Conservation (phyloP, 2,797 vertebrate species). For the Cygnus olor region DNA sequence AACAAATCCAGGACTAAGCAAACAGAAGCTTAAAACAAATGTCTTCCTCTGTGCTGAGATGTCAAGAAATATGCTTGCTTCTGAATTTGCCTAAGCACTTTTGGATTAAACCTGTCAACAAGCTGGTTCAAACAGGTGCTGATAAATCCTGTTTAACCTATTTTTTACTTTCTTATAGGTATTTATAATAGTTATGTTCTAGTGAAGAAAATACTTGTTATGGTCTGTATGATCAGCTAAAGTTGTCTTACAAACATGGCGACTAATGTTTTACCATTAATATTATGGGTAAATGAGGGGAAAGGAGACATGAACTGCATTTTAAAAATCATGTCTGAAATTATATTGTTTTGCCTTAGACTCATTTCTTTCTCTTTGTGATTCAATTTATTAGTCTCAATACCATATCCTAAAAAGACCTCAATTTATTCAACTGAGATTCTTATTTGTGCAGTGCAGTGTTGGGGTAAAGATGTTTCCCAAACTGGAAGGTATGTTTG, state of each 20-base stretch:
- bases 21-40: neutral
- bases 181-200: neutral
- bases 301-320: neutral
- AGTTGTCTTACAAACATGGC: neutral
- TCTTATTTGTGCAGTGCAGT: conserved; percentile 2
- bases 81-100: neutral
- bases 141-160: neutral
- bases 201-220: neutral
- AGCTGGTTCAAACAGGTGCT: neutral
- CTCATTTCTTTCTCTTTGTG: neutral
- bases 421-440: neutral
- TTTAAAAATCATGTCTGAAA: neutral
- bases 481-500: conserved; percentile 16
- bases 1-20: neutral
- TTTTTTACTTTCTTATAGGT: neutral
- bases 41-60: neutral
- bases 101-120: neutral
- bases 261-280: neutral
- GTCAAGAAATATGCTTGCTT: neutral
- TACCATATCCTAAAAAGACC: accelerated
- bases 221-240: neutral
- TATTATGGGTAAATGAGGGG: neutral
- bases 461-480: conserved; percentile 6
- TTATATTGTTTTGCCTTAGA: neutral
- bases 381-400: neutral